These are phyloP conservation scores for Valencia hispanica DNA, from an alignment of 2,797 vertebrate species.

Conservation along the genomic window DNA sequence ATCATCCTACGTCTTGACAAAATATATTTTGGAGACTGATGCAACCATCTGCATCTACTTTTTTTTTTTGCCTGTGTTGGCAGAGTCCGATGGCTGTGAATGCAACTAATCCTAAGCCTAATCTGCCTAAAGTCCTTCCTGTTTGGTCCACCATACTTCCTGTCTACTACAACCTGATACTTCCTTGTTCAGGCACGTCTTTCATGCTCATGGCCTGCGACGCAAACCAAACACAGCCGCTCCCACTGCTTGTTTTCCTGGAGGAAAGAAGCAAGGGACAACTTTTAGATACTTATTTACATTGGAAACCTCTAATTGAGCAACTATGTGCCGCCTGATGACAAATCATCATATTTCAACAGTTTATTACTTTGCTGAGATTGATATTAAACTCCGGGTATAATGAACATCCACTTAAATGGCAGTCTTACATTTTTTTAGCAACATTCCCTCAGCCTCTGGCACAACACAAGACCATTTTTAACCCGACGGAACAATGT, in stretches of 20 bases:
- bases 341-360: conserved; percentile 68
- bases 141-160: conserved; percentile 71
- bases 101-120: conserved; percentile 56
- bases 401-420: conserved; percentile 70
- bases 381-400: conserved; percentile 56
- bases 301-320: conserved; percentile 33
- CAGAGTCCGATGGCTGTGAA: conserved; percentile 31
- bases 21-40: not conserved
- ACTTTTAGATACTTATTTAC: conserved; percentile 38
- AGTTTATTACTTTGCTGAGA: conserved; percentile 61
- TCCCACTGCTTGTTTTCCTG: conserved; percentile 49
- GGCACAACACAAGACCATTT: conserved; percentile 75
- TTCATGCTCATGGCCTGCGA: conserved; percentile 56
- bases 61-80: conserved; percentile 37
- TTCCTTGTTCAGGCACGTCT: conserved; percentile 73
- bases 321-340: conserved; percentile 48
- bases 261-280: conserved; percentile 35
- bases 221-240: conserved; percentile 60
- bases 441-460: conserved; percentile 65
- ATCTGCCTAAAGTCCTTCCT: conserved; percentile 67
- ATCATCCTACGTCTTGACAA: not conserved
- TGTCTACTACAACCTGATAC: conserved; percentile 69
- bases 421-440: conserved; percentile 43
- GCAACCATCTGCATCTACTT: conserved; percentile 12
- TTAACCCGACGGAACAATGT: conserved; percentile 78